Base-by-base conservation (phyloP, 2,113 vertebrate species). In the Lasiurus borealis region DNA sequence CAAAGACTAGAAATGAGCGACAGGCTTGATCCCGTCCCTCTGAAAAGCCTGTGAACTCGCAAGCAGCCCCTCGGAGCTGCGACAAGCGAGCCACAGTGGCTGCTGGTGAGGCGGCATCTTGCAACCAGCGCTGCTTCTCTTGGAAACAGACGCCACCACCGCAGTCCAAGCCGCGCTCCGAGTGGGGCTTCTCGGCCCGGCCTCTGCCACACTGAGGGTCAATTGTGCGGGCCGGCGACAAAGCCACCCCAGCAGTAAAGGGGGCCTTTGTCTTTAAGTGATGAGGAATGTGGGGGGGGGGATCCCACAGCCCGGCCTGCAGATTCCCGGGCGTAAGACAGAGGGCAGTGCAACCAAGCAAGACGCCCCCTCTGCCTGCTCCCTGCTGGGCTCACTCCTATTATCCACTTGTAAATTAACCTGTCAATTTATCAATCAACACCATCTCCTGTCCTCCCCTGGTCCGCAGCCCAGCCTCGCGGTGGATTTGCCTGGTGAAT, bases 341-440 rank as follows among this genome's bases (percentile, higher is more conserved):
- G 99, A 99, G 99, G 99, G 99, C 99, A 99, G 98, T 99, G 99
- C 98, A 99, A 99, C 97, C 99, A 99, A 99, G 97, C 98, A 98
- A 99, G 99, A 99, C 98, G 81, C 36, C 98, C 97, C 95, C 94
- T 98, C 93, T 98, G 95, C 81, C 97, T 1, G 48, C 97, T 99
- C 98, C 98, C 98, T 98, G 98, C 98, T 98, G 98, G 98, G 99
- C 98, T 98, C 98, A 98, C 99, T 99, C 99, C 99, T 99, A 99
- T 99, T 99, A 99, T 99, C 99, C 98, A 98, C 99, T 99, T 98
- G 99, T 99, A 99, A 99, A 99, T 99, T 99, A 99, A 99, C 99
- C 99, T 99, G 99, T 99, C 99, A 99, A 99, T 99, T 99, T 99
- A 99, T 99, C 99, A 99, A 99, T 99, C 99, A 99, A 99, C 99